phyloP scores from a whole-genome alignment of 1,140 invertebrate species.

The Bombus sylvicola region DNA sequence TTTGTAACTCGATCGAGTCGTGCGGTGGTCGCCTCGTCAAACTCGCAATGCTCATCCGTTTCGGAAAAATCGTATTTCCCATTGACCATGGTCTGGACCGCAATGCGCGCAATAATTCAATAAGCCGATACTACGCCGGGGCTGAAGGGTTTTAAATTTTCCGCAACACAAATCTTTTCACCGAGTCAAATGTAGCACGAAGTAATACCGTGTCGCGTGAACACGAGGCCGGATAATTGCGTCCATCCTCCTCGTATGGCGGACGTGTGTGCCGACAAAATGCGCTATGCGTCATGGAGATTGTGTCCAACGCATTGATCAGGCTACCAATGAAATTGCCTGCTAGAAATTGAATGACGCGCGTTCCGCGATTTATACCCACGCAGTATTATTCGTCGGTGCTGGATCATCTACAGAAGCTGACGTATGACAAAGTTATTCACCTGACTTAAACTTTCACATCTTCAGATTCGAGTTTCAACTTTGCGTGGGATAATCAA shows the following conservation, averaged over 20 bases:
- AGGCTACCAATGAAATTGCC: not conserved
- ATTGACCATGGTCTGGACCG: slow-evolving; percentile 22
- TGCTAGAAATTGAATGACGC: slow-evolving; percentile 8
- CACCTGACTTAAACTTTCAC: fast-evolving
- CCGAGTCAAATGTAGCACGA: slow-evolving; percentile 23
- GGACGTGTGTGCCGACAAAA: not conserved
- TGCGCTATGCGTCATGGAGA: not conserved
- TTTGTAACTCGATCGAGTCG: too few relatives aligned
- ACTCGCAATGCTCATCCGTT: slow-evolving; percentile 29
- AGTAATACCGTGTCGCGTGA: slow-evolving; percentile 8
- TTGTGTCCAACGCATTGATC: not conserved
- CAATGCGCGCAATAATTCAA: slow-evolving; percentile 36
- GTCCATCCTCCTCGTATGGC: not conserved
- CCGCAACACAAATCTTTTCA: slow-evolving; percentile 40
- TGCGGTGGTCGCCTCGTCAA: slow-evolving; percentile 1
- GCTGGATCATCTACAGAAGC: too few relatives aligned
- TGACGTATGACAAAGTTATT: too few relatives aligned
- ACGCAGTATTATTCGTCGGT: too few relatives aligned
- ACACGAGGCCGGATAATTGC: slow-evolving; percentile 24
- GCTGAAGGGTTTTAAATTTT: slow-evolving; percentile 40
- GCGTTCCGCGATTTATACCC: too few relatives aligned
- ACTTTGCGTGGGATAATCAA: too few relatives aligned
- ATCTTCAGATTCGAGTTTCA: too few relatives aligned
- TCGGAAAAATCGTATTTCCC: slow-evolving; percentile 36
- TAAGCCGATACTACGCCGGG: slow-evolving; percentile 13